Evolutionary conservation across 92 coral and sea anemone genomes (phyloP), one percentile per base, ranked within the genome.

Genomic region (Paramuricea clavata): DNA sequence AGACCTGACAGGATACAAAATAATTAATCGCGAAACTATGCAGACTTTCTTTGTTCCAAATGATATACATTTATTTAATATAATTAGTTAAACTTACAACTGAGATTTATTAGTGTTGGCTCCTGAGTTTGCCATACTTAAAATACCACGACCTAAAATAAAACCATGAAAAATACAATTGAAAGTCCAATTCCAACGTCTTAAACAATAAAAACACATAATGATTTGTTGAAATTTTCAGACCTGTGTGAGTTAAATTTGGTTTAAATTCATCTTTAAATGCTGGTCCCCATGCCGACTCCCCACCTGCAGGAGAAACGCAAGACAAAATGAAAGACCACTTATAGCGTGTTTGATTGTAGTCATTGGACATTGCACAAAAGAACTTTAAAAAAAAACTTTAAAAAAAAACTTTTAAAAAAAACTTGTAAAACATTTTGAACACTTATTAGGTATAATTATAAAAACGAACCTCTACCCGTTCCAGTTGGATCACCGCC

Each of bases 401-500:
- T n/a, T n/a, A n/a, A n/a, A n/a, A n/a, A 0, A n/a, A 28, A 28
- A 26, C 47, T 10, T 19, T 23, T 36, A 7, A 34, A 12, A n/a
- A n/a, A n/a, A n/a, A n/a, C n/a, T n/a, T n/a, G n/a, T n/a, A n/a
- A n/a, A n/a, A n/a, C n/a, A n/a, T n/a, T n/a, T n/a, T n/a, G n/a
- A n/a, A n/a, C n/a, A n/a, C n/a, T n/a, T n/a, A n/a, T n/a, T n/a
- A n/a, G n/a, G n/a, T n/a, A n/a, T n/a, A n/a, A n/a, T n/a, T 17
- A 16, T n/a, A 43, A n/a, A 21, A 0, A 13, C 85, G 26, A 57
- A 95, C 98, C 98, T 92, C 91, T 82, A 15, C 98, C 98, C 5
- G 99, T 96, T 34, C 99, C 99, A 23, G 95, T 91, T 25, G 99
- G 99, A 44, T 96, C 99, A 13, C 99, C 99, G n/a, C 99, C 99